Conservation (phyloP, 2,888 invertebrate species). For the Tenthredo distinguenda region DNA sequence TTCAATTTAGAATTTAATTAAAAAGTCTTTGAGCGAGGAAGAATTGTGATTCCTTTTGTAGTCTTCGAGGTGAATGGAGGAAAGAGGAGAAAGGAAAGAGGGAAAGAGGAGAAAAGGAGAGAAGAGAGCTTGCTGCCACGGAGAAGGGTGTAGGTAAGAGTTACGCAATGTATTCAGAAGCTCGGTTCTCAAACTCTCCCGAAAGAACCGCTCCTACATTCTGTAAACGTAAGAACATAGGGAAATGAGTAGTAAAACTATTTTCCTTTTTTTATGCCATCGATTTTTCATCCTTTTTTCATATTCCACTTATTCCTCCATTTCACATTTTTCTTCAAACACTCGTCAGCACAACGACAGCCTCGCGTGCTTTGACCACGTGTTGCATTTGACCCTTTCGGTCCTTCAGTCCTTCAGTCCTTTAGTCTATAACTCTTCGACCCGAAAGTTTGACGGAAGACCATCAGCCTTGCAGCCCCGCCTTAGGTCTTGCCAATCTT, state of each 20-base stretch:
- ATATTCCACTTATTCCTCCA: constrained; percentile 28
- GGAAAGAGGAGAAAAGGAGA: not conserved
- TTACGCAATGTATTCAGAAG: constrained; percentile 56
- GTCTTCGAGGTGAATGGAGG: constrained; percentile 37
- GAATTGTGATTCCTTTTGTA: constrained; percentile 58
- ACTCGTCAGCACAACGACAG: not conserved
- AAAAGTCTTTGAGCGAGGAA: constrained; percentile 58
- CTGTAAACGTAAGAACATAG: not conserved
- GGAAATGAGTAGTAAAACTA: not conserved
- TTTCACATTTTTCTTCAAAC: constrained; percentile 23
- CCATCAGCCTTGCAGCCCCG: not conserved
- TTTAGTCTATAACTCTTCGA: not conserved
- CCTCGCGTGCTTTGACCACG: constrained; percentile 40
- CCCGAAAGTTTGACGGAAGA: not conserved
- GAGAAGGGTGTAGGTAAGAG: constrained; percentile 53
- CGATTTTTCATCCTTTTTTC: constrained; percentile 29
- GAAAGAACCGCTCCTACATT: not conserved
- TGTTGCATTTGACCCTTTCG: constrained; percentile 13
- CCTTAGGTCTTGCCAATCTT: not conserved
- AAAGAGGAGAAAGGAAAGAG: constrained; percentile 18
- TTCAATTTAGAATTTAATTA: constrained; percentile 62
- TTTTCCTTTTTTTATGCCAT: constrained; percentile 52
- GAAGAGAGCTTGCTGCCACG: constrained; percentile 30
- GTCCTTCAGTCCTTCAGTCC: not conserved
- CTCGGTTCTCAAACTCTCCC: constrained; percentile 33